phyloP scores from a whole-genome alignment of 2,888 invertebrate species.

The Beris chalybata region DNA sequence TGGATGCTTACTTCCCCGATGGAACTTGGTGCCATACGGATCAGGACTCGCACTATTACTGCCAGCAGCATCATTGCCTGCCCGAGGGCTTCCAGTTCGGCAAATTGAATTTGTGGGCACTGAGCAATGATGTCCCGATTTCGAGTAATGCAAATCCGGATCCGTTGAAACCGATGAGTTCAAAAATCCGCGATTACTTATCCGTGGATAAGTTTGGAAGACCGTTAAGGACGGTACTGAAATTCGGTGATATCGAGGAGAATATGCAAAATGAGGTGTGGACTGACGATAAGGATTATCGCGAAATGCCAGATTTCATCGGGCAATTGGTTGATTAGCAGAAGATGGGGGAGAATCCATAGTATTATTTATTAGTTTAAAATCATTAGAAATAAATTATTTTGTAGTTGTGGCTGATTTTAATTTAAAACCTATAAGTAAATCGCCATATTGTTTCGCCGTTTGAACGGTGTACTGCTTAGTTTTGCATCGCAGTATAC shows the following conservation, averaged over 20 bases:
- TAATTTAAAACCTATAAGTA: too few species aligned
- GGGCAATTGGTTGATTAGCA: constrained; percentile 19
- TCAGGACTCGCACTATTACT: constrained; percentile 67
- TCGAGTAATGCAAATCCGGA: constrained; percentile 66
- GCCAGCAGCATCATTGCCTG: constrained; percentile 73
- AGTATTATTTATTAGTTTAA: too few species aligned
- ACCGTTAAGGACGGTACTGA: constrained; percentile 63
- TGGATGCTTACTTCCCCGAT: constrained; percentile 76
- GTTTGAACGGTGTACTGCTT: too few species aligned
- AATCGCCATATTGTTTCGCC: too few species aligned
- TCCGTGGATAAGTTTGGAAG: constrained; percentile 64
- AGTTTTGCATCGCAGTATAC: too few species aligned
- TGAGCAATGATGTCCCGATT: constrained; percentile 62
- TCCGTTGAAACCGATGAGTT: constrained; percentile 54
- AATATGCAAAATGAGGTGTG: constrained; percentile 57
- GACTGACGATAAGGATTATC: constrained; percentile 67
- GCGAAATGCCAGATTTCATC: constrained; percentile 58
- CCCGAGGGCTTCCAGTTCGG: constrained; percentile 70
- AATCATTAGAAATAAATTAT: too few species aligned
- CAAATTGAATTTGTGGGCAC: constrained; percentile 59
- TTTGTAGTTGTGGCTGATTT: too few species aligned
- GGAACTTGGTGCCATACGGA: constrained; percentile 79
- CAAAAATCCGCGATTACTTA: constrained; percentile 63
- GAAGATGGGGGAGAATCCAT: too few species aligned
- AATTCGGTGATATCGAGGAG: constrained; percentile 56